Evolutionary conservation across 2,797 vertebrate species (phyloP).

Genomic region (Octomys mimax): DNA sequence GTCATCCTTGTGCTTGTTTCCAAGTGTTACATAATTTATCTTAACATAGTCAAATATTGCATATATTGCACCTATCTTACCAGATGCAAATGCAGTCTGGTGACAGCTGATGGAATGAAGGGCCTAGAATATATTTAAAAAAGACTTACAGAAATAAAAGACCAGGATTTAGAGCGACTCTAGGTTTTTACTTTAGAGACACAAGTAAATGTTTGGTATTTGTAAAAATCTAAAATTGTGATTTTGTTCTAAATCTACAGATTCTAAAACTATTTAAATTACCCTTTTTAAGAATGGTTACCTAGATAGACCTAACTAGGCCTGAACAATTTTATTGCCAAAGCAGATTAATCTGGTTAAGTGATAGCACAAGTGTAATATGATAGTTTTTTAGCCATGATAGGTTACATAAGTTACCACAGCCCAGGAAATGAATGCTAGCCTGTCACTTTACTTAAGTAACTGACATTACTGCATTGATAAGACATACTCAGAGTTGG

Average conservation of each 20-base stretch:
- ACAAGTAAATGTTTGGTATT: background rate
- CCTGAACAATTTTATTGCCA: conserved; percentile 54
- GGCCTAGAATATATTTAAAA: conserved; percentile 38
- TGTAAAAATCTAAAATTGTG: conserved; percentile 49
- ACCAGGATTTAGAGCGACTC: conserved; percentile 8
- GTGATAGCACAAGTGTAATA: conserved; percentile 35
- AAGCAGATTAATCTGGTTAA: conserved; percentile 71
- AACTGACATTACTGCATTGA: conserved; percentile 18
- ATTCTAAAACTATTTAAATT: conserved; percentile 29
- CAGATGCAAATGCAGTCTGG: background rate
- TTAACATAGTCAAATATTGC: conserved; percentile 15
- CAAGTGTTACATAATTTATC: conserved; percentile 55
- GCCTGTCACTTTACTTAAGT: conserved; percentile 48
- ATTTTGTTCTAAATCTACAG: conserved; percentile 21
- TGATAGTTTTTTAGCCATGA: conserved; percentile 23
- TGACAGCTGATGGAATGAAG: conserved; percentile 10
- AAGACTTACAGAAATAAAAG: conserved; percentile 28
- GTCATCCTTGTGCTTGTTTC: conserved; percentile 53
- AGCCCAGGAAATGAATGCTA: conserved; percentile 34
- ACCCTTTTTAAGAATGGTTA: conserved; percentile 34
- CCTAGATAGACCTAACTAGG: conserved; percentile 53
- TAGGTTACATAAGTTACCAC: conserved; percentile 2
- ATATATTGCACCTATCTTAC: conserved; percentile 11
- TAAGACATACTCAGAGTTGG: conserved; percentile 57
- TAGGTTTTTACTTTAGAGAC: conserved; percentile 19